Percentiles rank a stretch among this genome's conserved stretches.
Evolutionary conservation across 2,113 vertebrate genomes (phyloP).

Genomic region (Hipposideros armiger): DNA sequence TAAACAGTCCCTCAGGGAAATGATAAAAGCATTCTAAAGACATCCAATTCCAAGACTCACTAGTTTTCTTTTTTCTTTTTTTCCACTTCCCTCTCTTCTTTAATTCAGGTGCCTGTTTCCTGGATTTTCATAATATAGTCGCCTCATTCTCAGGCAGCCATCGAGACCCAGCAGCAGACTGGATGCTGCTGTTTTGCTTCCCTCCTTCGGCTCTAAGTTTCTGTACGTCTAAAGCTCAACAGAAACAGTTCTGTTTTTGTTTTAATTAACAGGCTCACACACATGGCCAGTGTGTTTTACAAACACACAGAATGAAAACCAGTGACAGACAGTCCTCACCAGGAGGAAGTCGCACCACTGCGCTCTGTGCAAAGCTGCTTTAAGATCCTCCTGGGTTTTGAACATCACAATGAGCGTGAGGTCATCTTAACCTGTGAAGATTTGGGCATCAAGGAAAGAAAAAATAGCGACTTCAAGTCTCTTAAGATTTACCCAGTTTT

Average conservation of each 20-base stretch:
- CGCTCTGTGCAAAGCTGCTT: background rate
- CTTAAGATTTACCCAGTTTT: slow-evolving; percentile 71
- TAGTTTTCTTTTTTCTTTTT: too few species aligned
- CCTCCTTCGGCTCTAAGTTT: background rate
- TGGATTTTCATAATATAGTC: background rate
- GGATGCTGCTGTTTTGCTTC: slow-evolving; percentile 1
- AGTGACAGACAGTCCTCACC: slow-evolving; percentile 55
- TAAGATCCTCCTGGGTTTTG: slow-evolving; percentile 57
- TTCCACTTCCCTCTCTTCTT: background rate
- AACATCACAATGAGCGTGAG: slow-evolving; percentile 66
- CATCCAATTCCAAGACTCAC: background rate
- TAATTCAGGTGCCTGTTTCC: slow-evolving; percentile 34
- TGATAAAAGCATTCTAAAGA: slow-evolving; percentile 42
- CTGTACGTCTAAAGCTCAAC: slow-evolving; percentile 45
- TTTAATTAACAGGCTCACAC: slow-evolving; percentile 76
- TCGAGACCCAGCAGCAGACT: background rate
- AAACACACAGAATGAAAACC: slow-evolving; percentile 51
- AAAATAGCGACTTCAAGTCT: slow-evolving; percentile 4
- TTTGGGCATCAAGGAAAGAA: slow-evolving; percentile 16
- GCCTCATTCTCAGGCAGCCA: background rate
- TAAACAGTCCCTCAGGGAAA: slow-evolving; percentile 46
- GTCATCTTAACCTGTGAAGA: slow-evolving; percentile 64
- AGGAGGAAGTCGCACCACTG: background rate
- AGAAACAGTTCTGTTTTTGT: slow-evolving; percentile 71
- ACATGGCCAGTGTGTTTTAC: slow-evolving; percentile 51